Base-by-base conservation (phyloP, 2,113 vertebrate genomes). In the Microcebus griseorufus region DNA sequence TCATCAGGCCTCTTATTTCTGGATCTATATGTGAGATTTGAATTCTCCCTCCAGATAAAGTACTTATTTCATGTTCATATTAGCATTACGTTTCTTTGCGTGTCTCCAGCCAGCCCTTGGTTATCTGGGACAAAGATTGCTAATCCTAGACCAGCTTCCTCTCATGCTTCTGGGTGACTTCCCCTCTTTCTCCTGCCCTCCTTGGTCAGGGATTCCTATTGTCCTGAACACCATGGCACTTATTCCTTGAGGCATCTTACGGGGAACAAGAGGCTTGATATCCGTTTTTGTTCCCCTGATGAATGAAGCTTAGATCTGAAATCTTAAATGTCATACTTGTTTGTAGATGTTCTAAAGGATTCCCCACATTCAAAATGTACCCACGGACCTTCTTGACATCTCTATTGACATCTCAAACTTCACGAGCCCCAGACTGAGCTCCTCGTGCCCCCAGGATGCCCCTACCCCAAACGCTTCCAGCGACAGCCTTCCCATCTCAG, bases 401-500 rank as follows among this genome's bases (percentile, higher is more conserved):
- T 72, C 65, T 9, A 6, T 4, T 6, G 42, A 64, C 7, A 20
- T 65, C 67, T 81, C 69, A 69, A 34, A 65, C 18, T 51, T 79
- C 27, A 16, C 16, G 2, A 34, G 39, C 42, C 51, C 51, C 13
- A 51, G n/a, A 25, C 14, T 4, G 11, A 20, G 37, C 37, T 29
- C 32, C n/a, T 75, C 2, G 0, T 16, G 13, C 10, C 6, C 27
- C 6, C 0, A 4, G 17, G 0, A 0, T 8, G 11, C 25, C 48
- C 55, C 29, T 14, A 0, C 64, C 2, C 32, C 29, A 18, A 42
- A 39, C 39, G 53, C 45, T 62, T 69, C 27, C 5, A 4, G 11
- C 69, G 27, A 23, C 37, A 27, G 42, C 9, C 20, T 73, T 29
- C 82, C 37, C 23, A 13, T 23, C 25, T 34, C 70, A 73, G 53